Conservation (phyloP, 2,888 invertebrate genomes). For the Dicyrtoma fusca region DNA sequence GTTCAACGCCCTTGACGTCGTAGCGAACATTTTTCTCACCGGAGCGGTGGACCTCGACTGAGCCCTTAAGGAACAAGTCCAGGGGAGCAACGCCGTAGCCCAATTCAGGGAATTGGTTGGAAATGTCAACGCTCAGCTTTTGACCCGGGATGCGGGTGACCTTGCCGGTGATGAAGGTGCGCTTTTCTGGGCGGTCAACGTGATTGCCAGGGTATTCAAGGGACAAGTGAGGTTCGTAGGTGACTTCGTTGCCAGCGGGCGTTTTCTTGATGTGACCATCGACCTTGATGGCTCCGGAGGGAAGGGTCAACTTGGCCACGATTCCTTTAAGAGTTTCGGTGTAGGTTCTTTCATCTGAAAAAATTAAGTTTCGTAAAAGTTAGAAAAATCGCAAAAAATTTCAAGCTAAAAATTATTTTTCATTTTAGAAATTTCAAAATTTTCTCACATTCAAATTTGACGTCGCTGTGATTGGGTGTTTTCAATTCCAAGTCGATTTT, state of each 20-base stretch:
- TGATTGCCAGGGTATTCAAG: constrained; percentile 28
- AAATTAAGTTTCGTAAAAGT: no score
- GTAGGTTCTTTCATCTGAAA: constrained; percentile 31
- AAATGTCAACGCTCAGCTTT: constrained; percentile 8
- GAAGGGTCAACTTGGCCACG: constrained; percentile 18
- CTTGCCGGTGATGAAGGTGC: constrained; percentile 18
- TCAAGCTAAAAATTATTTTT: no score
- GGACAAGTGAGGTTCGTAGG: constrained; percentile 21
- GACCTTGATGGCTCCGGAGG: constrained; percentile 3
- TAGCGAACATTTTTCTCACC: not conserved
- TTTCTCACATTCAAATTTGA: constrained; percentile 7
- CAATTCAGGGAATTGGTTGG: constrained; percentile 21
- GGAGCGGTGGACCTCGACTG: not conserved
- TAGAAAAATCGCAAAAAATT: no score
- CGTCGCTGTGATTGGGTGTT: constrained; percentile 12
- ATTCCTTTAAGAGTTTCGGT: constrained; percentile 16
- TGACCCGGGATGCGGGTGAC: constrained; percentile 4
- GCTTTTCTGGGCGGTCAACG: not conserved
- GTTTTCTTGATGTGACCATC: constrained; percentile 14
- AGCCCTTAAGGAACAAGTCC: constrained; percentile 23
- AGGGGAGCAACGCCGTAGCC: constrained; percentile 7
- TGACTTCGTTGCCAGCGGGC: constrained; percentile 2
- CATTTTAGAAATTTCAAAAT: no score
- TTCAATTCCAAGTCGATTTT: constrained; percentile 12
- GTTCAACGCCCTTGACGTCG: constrained; percentile 19